Evolutionary conservation across 2,797 vertebrate genomes (phyloP).

Genomic region (Cichlasoma orientale): DNA sequence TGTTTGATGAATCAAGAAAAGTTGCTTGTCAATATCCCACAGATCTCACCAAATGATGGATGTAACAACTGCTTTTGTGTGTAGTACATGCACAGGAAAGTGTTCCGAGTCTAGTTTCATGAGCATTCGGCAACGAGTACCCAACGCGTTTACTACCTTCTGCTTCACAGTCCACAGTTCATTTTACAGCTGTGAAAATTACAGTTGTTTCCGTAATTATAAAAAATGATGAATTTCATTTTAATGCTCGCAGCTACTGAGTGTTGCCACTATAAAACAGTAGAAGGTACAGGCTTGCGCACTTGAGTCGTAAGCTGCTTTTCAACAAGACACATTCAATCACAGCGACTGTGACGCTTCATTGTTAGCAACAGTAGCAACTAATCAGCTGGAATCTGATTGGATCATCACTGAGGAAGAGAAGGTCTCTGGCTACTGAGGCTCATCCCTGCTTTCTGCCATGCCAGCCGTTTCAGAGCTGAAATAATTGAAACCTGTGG

Average conservation of each 20-base stretch:
- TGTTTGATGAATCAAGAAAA: background rate
- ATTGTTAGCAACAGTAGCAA: background rate
- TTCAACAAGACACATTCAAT: background rate
- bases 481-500: background rate
- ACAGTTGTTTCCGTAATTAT: background rate
- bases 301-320: background rate
- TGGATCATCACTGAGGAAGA: background rate
- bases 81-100: background rate
- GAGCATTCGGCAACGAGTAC: fast-evolving
- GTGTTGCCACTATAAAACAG: background rate
- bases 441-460: background rate
- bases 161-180: background rate
- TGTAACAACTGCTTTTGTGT: background rate
- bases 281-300: background rate
- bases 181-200: background rate
- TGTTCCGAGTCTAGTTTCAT: background rate
- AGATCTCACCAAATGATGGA: background rate
- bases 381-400: background rate
- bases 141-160: background rate
- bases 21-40: background rate
- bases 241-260: too few species aligned
- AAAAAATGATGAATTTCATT: background rate
- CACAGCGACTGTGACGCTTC: background rate
- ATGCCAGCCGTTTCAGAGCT: background rate
- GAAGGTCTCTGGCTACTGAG: background rate